Evolutionary conservation across 2,113 vertebrate species (phyloP), one percentile per base, ranked within the genome.

Genomic region (Nycticorax nycticorax): DNA sequence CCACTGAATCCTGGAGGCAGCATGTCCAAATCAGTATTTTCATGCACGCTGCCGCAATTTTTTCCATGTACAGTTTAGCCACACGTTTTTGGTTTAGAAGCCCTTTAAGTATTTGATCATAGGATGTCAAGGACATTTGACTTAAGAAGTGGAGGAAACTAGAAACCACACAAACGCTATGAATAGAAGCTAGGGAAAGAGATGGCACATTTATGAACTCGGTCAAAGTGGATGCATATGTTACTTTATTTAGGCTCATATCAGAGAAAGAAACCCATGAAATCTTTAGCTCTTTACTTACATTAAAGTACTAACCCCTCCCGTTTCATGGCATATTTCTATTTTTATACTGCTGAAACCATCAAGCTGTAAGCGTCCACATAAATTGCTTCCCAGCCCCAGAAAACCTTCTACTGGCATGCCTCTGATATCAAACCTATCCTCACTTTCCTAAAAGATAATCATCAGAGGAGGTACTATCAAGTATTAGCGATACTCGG

Each of bases 221-320:
- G 39, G 97, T 95, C 95, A 97, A 92, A 94, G 95, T 89, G 89
- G 96, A 97, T 97, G 95, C 93, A 95, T 91, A 88, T 12, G 81
- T 63, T 97, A 92, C 97, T 98, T 97, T 97, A 98, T 98, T 98
- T 98, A 98, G 97, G 81, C 59, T 95, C 93, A 11, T 96, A 96
- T 94, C 89, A 92, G 94, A 96, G 95, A 95, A 85, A 64, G 64
- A 97, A 96, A 89, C 80, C 59, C 78, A 72, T 75, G 67, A 52
- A 85, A 83, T 82, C 87, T 89, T 90, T 66, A 88, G 50, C 23
- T 85, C 74, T 41, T 66, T 77, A 76, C 66, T 94, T 88, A 93
- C 4, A 79, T 64, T 90, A 68, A 60, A 88, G n/a, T 53, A 72
- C n/a, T 20, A 62, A 37, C 11, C 10, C 33, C 32, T 93, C 72